Evolutionary conservation across 2,888 invertebrate genomes (phyloP), one percentile per base, ranked within the genome.

Genomic region (Callyntrura sp.): DNA sequence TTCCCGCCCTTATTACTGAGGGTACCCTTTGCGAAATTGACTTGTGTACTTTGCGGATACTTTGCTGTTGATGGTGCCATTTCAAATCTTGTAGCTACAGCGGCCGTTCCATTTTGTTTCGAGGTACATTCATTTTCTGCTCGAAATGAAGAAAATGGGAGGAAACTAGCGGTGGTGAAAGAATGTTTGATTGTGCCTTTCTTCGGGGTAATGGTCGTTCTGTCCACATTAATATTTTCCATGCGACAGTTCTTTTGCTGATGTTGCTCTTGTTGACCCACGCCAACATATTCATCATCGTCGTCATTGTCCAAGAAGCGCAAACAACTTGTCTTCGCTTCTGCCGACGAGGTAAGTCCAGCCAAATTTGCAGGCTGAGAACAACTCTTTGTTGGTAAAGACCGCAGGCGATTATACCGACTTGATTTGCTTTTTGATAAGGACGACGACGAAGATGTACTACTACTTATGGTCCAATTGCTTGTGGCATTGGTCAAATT

Each of bases 361-460:
- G 60, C 45, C 17, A 85, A 55, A n/a, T 85, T 85, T 25, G 85
- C 57, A 70, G 85, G 85, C n/a, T 85, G 85, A 25, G 57, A 60
- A 12, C 43, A 55, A 60, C 85, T 85, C 23, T 85, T 85, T 43
- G 85, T 70, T 2, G 85, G 85, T 28, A 12, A 25, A 1, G 85
- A 70, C 70, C 60, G 11, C 17, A 85, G 85, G 57, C 85, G 85
- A 48, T 85, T 85, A 55, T 85, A 85, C 35, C 85, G 28, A 14
- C 70, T 85, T 25, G 43, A 55, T 8, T 60, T 55, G 17, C 14
- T 43, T 43, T 17, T 57, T 8, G 51, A 23, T 12, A 60, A 57
- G 28, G 57, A 79, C 17, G 79, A 79, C 3, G 78, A 73, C 12
- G 43, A 17, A 43, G 70, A 70, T 11, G 48, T 3, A 76, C 14